Base-by-base conservation (phyloP, 2,888 invertebrate species). In the Drosophila sordidula region DNA sequence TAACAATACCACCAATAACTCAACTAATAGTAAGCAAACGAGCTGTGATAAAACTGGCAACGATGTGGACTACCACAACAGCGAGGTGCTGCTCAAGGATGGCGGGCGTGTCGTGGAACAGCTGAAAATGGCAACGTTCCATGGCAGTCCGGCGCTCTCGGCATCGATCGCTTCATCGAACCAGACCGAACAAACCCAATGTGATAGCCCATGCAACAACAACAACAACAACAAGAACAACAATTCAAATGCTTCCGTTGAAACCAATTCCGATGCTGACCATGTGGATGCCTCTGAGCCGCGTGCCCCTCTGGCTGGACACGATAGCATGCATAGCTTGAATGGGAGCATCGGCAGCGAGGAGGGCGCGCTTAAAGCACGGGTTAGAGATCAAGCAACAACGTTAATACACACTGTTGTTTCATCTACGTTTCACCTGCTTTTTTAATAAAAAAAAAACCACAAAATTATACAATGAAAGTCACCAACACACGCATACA, bases 181-280 rank as follows among this genome's bases (percentile, higher is more conserved):
- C 81, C 90, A 91, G 80, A 90, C 90, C 71, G 88, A 90, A 85
- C 87, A 89, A 89, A 90, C 90, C 45, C 80, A 88, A 78, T 90
- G 90, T 90, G 89, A 89, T 89, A 82, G 69, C 51, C 70, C 70
- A 39, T 59, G 67, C 41, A 69, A 57, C 70, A 74, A 51, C 42
- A 44, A 25, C 49, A 65, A 69, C 49, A 66, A 55, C 66, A 73
- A 59, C 42, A 61, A 26, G 18, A 18, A 18, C 18, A 3, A 22
- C 29, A 29, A 29, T 29, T 29, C 29, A 2, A 9, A 62, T 45
- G 54, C 76, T 71, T 63, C 75, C 66, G 38, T 46, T n/a, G 78
- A 84, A 70, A 67, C 73, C 45, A 61, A 66, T 45, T 55, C 42
- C 46, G 67, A 61, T 9, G 41, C 45, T 38, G 64, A 55, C 49